Conservation (phyloP, 2,888 invertebrate genomes). For the Lottia gigantea region DNA sequence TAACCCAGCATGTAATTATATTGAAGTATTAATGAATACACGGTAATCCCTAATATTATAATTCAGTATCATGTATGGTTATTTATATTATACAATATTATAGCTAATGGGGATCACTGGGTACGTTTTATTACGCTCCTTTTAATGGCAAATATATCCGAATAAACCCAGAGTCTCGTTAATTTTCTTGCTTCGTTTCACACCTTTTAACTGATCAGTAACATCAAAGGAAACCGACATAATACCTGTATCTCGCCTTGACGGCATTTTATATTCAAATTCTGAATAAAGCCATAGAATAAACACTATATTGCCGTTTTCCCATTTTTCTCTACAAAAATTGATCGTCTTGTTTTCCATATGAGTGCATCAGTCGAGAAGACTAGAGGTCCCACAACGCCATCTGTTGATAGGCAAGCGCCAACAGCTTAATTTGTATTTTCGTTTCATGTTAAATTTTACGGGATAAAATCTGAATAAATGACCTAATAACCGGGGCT, state of each 20-base stretch:
- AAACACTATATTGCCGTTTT: background rate
- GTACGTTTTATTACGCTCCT: background rate
- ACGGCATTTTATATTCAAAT: slow-evolving; percentile 7
- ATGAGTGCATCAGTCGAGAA: background rate
- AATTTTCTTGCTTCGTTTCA: slow-evolving; percentile 10
- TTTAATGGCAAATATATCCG: slow-evolving; percentile 2
- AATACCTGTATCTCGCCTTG: slow-evolving; percentile 4
- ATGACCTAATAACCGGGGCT: slow-evolving; percentile 2
- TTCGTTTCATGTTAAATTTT: slow-evolving; percentile 9
- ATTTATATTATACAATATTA: background rate
- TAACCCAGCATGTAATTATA: too few species aligned
- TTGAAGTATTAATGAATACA: too few species aligned
- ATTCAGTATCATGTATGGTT: too few species aligned
- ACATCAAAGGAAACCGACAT: slow-evolving; percentile 4
- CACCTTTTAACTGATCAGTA: slow-evolving; percentile 5
- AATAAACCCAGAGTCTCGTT: slow-evolving; percentile 4
- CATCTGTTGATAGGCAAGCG: slow-evolving; percentile 11
- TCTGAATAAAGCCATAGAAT: slow-evolving; percentile 1
- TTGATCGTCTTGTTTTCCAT: slow-evolving; percentile 7
- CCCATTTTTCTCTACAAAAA: slow-evolving; percentile 3
- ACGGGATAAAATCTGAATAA: slow-evolving; percentile 1
- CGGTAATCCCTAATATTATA: too few species aligned
- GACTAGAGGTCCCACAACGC: background rate
- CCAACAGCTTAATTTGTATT: slow-evolving; percentile 9
- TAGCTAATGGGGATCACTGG: background rate